Conservation (phyloP, 2,797 vertebrate species). For the Chelonia mydas region DNA sequence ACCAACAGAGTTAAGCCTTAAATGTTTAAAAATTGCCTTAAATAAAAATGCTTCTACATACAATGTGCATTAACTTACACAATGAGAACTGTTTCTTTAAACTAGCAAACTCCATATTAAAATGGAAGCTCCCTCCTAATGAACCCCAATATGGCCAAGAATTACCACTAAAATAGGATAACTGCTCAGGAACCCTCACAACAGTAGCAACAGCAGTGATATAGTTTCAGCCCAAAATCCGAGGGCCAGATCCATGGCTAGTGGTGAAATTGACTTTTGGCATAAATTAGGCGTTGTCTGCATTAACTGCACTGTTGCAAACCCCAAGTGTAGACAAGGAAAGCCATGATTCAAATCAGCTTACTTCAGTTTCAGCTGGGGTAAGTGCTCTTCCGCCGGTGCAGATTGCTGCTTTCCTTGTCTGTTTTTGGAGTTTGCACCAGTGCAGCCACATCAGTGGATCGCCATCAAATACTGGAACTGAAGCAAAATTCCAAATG, state of each 20-base stretch:
- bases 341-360: background rate
- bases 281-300: background rate
- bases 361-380: background rate
- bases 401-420: background rate
- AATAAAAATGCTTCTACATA: background rate
- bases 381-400: background rate
- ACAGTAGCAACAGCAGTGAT: background rate
- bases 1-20: background rate
- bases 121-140: background rate
- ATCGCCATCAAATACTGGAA: background rate
- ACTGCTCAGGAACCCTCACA: background rate
- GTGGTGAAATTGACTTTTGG: background rate
- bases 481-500: background rate
- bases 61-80: background rate
- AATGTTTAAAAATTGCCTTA: background rate
- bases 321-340: background rate
- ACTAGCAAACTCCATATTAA: background rate
- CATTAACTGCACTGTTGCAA: background rate
- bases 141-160: background rate
- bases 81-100: no score
- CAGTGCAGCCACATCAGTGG: background rate
- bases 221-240: background rate
- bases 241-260: background rate
- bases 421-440: background rate
- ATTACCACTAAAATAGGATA: background rate